Conservation (phyloP, 1,140 invertebrate species). For the Papilio aristodemus region DNA sequence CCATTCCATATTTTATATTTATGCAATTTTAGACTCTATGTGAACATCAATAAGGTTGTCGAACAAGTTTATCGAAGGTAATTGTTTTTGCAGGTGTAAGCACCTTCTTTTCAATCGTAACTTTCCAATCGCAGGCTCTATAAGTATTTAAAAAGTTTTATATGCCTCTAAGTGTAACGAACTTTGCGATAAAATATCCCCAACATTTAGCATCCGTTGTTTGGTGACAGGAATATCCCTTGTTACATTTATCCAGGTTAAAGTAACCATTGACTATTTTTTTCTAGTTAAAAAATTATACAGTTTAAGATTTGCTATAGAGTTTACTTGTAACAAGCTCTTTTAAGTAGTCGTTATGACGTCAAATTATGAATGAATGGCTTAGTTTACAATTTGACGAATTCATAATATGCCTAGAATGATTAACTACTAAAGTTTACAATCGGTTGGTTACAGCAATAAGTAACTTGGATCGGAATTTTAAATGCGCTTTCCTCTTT, state of each 20-base stretch:
- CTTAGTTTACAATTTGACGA: too few species aligned
- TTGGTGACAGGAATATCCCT: constrained; percentile 1
- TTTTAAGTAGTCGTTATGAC: too few species aligned
- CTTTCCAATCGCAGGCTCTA: not conserved
- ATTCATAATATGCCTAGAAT: too few species aligned
- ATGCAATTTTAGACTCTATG: constrained; percentile 34
- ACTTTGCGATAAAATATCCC: constrained; percentile 12
- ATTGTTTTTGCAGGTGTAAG: constrained; percentile 11
- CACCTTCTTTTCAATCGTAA: constrained; percentile 22
- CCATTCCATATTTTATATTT: not conserved
- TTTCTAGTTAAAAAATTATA: too few species aligned
- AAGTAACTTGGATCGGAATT: too few species aligned
- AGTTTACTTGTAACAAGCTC: too few species aligned
- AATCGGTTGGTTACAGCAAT: too few species aligned
- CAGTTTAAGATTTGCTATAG: too few species aligned
- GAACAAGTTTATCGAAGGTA: not conserved
- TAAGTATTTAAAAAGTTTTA: not conserved
- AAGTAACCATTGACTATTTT: too few species aligned
- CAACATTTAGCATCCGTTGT: constrained; percentile 8
- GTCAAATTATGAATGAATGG: too few species aligned
- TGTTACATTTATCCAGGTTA: not conserved
- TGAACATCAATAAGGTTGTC: not conserved
- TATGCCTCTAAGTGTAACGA: constrained; percentile 5
- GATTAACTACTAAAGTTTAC: too few species aligned
- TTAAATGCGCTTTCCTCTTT: too few species aligned